Conservation (phyloP, 2,113 vertebrate species). For the Catharus fuscescens region DNA sequence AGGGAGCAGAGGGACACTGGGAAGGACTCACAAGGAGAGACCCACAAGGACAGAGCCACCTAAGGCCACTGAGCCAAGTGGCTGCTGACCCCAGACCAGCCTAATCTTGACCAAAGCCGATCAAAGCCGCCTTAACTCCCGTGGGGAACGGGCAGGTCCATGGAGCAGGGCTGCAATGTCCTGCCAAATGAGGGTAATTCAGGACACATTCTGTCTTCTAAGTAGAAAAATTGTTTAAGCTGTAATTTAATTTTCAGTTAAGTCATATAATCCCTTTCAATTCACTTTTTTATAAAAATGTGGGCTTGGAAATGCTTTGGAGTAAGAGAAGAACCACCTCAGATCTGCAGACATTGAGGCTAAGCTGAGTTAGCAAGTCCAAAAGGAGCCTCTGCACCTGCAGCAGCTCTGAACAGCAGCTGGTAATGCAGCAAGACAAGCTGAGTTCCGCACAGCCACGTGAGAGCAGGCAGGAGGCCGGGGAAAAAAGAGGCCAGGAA, state of each 20-base stretch:
- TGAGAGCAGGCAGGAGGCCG: rapidly evolving
- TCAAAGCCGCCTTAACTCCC: neutral
- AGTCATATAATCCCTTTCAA: neutral
- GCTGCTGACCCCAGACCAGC: neutral
- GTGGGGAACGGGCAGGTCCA: rapidly evolving
- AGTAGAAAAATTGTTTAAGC: neutral
- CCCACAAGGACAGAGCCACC: neutral
- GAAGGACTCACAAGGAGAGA: neutral
- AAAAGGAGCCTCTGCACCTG: neutral
- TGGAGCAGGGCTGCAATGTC: neutral
- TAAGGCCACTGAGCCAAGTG: rapidly evolving
- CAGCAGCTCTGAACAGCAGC: neutral
- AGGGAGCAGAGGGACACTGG: neutral
- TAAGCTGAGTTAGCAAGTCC: neutral
- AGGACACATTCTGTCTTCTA: neutral
- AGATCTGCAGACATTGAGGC: neutral
- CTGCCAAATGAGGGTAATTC: neutral
- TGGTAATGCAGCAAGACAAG: neutral
- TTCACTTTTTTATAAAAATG: neutral
- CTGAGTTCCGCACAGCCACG: rapidly evolving
- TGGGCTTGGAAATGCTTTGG: neutral
- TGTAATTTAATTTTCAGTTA: neutral
- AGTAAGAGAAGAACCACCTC: neutral
- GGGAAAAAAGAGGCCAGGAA: neutral
- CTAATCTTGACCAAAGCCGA: neutral